phyloP scores from a whole-genome alignment of 2,888 invertebrate species.

The Hyles lineata region DNA sequence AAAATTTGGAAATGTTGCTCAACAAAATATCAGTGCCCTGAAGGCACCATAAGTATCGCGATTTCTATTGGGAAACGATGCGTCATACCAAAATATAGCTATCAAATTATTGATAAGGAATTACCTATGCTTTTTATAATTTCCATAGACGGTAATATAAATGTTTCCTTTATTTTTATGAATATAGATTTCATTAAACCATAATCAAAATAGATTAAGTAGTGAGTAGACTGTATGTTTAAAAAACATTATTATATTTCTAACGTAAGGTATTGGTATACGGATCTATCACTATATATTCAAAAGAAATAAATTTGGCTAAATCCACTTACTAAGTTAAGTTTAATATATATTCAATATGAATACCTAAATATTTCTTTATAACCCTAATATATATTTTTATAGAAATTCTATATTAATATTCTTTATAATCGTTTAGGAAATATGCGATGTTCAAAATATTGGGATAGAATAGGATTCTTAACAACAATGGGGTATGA shows the following conservation, averaged over 20 bases:
- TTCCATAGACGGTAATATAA: neutral
- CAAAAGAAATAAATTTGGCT: neutral
- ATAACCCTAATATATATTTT: no score
- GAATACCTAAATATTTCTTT: no score
- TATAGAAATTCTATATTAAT: no score
- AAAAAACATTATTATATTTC: neutral
- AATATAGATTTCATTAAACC: neutral
- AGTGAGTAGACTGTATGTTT: neutral
- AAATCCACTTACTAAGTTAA: neutral
- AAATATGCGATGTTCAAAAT: no score
- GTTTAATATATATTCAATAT: neutral
- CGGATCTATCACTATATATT: conserved; percentile 6
- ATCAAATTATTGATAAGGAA: neutral
- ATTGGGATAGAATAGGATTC: no score
- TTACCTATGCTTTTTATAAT: neutral
- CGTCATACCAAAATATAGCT: no score
- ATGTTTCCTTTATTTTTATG: neutral
- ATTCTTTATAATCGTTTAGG: no score
- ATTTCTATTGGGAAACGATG: no score
- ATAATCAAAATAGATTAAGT: neutral
- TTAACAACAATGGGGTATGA: no score
- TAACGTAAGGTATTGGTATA: neutral
- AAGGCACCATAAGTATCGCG: no score
- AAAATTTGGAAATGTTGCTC: no score
- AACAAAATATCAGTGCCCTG: no score